Evolutionary conservation across 2,113 vertebrate genomes (phyloP).

Genomic region (Tor tambroides): DNA sequence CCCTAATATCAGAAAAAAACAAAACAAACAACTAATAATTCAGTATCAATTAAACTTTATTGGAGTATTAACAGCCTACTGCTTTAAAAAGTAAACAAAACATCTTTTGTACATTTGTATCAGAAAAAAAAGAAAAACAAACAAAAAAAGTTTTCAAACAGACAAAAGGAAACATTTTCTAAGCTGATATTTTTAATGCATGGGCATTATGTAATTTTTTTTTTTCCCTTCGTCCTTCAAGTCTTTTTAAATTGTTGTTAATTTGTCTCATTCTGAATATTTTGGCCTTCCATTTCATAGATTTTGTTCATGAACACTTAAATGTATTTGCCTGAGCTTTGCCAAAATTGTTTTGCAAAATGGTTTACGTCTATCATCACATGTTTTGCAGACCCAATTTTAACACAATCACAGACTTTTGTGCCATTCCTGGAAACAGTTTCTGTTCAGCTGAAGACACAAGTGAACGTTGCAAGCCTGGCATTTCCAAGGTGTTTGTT

Average conservation of each 20-base stretch:
- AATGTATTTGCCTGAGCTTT: too few relatives aligned
- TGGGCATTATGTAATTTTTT: background rate
- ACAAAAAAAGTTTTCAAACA: background rate
- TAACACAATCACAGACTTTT: background rate
- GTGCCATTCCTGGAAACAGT: slow-evolving; percentile 41
- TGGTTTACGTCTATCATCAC: background rate
- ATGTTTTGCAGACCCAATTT: background rate
- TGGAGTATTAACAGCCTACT: too few relatives aligned
- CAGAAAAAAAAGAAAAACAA: background rate
- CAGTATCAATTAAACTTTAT: too few relatives aligned
- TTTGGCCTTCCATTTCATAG: too few relatives aligned
- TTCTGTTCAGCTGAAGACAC: slow-evolving; percentile 33
- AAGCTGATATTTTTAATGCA: background rate
- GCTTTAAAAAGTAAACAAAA: too few relatives aligned
- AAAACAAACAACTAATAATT: too few relatives aligned
- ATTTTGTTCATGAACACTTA: too few relatives aligned
- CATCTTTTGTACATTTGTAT: background rate
- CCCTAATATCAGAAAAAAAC: too few relatives aligned
- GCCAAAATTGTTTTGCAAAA: too few relatives aligned
- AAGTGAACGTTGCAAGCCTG: slow-evolving; percentile 28
- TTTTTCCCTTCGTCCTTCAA: background rate
- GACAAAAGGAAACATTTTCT: too few relatives aligned
- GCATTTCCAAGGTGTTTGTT: slow-evolving; percentile 44
- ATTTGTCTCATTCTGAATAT: too few relatives aligned
- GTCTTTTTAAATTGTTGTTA: too few relatives aligned